phyloP scores from a whole-genome alignment of 2,888 invertebrate species.

The Ectobius pallidus region DNA sequence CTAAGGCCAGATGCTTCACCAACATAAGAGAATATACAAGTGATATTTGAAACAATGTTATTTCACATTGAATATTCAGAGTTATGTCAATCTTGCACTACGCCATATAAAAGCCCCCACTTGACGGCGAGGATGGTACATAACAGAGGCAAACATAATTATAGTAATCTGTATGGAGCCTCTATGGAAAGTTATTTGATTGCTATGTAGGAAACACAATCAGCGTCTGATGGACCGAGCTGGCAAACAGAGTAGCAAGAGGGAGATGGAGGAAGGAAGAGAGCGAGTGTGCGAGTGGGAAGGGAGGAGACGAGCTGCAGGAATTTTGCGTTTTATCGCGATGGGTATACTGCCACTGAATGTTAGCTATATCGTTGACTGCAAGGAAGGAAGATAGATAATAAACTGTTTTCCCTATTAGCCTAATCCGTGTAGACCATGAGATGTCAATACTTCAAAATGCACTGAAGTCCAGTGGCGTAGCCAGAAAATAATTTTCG shows the following conservation, averaged over 20 bases:
- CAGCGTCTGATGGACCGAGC: slow-evolving; percentile 1
- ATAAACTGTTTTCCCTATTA: too few species aligned
- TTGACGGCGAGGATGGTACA: slow-evolving; percentile 7
- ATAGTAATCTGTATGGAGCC: slow-evolving; percentile 8
- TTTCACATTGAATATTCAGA: too few species aligned
- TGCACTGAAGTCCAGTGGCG: too few species aligned
- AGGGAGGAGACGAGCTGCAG: not conserved
- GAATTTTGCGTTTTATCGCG: slow-evolving; percentile 10
- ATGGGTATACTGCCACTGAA: too few species aligned
- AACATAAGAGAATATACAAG: too few species aligned
- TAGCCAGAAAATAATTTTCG: too few species aligned
- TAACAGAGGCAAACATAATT: slow-evolving; percentile 16
- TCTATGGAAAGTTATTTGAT: slow-evolving; percentile 18
- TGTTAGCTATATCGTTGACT: too few species aligned
- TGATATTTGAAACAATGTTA: too few species aligned
- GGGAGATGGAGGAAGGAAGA: not conserved
- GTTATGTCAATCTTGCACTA: slow-evolving; percentile 1
- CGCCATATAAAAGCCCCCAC: not conserved
- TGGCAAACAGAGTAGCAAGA: not conserved
- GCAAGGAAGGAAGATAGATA: too few species aligned
- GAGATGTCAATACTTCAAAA: too few species aligned
- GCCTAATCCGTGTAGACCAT: too few species aligned
- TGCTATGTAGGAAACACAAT: slow-evolving; percentile 4
- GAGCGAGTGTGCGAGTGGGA: not conserved
- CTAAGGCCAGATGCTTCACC: too few species aligned